Conservation (phyloP, 2,113 vertebrate species). For the Megaceryle torquata region DNA sequence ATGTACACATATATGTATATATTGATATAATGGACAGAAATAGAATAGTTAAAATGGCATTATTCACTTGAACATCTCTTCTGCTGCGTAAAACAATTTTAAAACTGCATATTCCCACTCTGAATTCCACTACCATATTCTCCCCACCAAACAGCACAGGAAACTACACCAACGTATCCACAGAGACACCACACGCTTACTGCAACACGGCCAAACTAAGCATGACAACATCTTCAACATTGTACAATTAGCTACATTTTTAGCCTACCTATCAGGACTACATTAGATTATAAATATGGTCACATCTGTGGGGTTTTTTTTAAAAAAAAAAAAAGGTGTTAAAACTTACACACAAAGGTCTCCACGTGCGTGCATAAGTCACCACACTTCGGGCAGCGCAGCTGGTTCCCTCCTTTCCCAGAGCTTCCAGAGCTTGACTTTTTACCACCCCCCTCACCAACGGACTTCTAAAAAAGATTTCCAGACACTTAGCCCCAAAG, state of each 20-base stretch:
- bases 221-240: not conserved
- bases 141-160: not conserved
- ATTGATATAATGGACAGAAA: not conserved
- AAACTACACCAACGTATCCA: not conserved
- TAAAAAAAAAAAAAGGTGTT: not conserved
- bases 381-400: slow-evolving; percentile 95
- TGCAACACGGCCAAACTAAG: not conserved
- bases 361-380: slow-evolving; percentile 96
- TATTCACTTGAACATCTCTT: not conserved
- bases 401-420: slow-evolving; percentile 92
- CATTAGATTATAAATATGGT: not conserved
- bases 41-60: not conserved
- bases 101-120: not conserved
- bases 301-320: not conserved
- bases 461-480: slow-evolving; percentile 79
- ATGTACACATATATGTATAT: rapidly evolving
- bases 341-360: slow-evolving; percentile 96
- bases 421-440: slow-evolving; percentile 86
- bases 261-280: not conserved
- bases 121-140: not conserved
- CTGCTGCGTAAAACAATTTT: rapidly evolving
- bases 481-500: slow-evolving; percentile 22
- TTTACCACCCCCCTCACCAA: slow-evolving; percentile 80
- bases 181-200: not conserved
- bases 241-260: not conserved